Evolutionary conservation across 2,113 vertebrate genomes (phyloP).

Genomic region (Nycticebus coucang): DNA sequence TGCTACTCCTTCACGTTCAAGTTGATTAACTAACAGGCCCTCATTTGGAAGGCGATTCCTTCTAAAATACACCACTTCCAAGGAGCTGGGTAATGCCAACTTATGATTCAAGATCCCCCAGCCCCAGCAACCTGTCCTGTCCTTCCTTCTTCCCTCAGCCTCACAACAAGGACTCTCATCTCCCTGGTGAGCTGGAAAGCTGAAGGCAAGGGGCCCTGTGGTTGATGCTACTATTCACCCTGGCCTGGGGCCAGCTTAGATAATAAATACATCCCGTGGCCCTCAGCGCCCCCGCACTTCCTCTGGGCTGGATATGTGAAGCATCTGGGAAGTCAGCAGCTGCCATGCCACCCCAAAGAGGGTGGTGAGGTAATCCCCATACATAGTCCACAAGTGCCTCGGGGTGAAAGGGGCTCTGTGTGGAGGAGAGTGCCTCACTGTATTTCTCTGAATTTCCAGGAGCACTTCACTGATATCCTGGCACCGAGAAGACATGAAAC

Average conservation of each 20-base stretch:
- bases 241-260: constrained; percentile 55
- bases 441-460: constrained; percentile 8
- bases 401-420: constrained; percentile 67
- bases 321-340: constrained; percentile 66
- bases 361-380: constrained; percentile 71
- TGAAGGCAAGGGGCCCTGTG: background rate
- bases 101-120: background rate
- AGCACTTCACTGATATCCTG: background rate
- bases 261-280: constrained; percentile 1
- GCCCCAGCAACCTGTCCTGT: background rate
- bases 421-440: constrained; percentile 37
- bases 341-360: background rate
- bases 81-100: background rate
- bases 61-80: background rate
- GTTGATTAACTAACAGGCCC: background rate
- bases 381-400: background rate
- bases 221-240: background rate
- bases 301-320: constrained; percentile 37
- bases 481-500: background rate
- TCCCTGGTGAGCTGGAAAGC: background rate
- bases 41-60: background rate
- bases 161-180: background rate
- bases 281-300: constrained; percentile 58
- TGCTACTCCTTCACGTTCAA: background rate
- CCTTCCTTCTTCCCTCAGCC: background rate